Conservation (phyloP, 2,113 vertebrate genomes). For the Scortum barcoo region DNA sequence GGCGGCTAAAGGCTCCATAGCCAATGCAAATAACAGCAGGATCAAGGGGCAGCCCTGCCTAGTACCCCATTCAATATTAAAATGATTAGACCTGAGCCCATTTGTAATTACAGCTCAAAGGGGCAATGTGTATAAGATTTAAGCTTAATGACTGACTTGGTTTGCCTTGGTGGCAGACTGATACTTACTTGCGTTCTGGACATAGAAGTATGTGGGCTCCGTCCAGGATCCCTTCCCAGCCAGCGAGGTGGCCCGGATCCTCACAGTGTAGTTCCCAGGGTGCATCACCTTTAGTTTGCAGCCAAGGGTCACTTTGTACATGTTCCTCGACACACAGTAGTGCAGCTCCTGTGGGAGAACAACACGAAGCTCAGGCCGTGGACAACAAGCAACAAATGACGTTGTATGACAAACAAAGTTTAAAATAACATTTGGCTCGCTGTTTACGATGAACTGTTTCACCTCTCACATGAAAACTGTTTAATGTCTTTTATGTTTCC, state of each 20-base stretch:
- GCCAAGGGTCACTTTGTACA: slow-evolving; percentile 85
- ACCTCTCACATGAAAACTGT: neutral
- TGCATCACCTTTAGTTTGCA: slow-evolving; percentile 89
- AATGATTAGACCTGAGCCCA: too few relatives aligned
- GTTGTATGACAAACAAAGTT: neutral
- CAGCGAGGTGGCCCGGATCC: slow-evolving; percentile 92
- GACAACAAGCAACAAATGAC: neutral
- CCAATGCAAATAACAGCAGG: too few relatives aligned
- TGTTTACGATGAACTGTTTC: neutral
- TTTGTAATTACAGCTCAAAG: too few relatives aligned
- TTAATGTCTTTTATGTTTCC: slow-evolving; percentile 9
- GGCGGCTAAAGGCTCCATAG: too few relatives aligned
- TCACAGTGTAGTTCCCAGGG: slow-evolving; percentile 93
- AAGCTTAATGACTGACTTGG: too few relatives aligned
- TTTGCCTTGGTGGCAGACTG: neutral
- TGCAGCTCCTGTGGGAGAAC: slow-evolving; percentile 85
- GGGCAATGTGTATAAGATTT: too few relatives aligned
- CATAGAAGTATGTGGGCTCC: slow-evolving; percentile 89
- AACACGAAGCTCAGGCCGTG: neutral
- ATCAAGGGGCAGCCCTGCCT: too few relatives aligned
- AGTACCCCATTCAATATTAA: too few relatives aligned
- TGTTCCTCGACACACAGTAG: slow-evolving; percentile 92
- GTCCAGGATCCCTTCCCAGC: slow-evolving; percentile 98
- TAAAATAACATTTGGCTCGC: slow-evolving; percentile 19
- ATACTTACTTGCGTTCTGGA: slow-evolving; percentile 89